Evolutionary conservation across 2,797 vertebrate genomes (phyloP).

Genomic region (Tapirus indicus): DNA sequence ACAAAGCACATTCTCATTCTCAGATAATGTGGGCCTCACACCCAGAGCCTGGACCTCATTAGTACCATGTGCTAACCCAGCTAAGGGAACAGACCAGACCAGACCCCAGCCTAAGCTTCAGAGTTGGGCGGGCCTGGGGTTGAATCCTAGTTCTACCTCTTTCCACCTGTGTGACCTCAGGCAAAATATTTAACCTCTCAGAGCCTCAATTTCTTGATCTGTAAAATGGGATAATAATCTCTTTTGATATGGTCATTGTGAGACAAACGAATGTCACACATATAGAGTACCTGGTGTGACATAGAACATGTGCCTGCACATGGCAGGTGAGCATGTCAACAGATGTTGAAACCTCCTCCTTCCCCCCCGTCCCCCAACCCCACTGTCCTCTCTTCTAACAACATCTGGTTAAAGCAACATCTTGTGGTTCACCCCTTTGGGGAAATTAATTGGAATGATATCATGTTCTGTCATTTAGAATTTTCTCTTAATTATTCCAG

Average conservation of each 20-base stretch:
- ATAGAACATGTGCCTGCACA: background rate
- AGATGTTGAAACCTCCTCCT: background rate
- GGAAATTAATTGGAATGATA: background rate
- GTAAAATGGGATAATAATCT: background rate
- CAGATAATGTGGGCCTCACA: background rate
- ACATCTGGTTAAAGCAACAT: background rate
- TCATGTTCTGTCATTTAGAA: background rate
- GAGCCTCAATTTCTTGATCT: background rate
- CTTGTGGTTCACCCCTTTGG: background rate
- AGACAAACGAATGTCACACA: background rate
- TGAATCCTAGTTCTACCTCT: background rate
- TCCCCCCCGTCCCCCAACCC: accelerated
- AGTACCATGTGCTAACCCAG: background rate
- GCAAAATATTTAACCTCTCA: background rate
- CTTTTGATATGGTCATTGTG: background rate
- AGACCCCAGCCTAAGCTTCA: background rate
- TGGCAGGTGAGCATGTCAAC: background rate
- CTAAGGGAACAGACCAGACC: background rate
- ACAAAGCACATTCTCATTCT: background rate
- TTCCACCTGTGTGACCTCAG: background rate
- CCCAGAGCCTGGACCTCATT: background rate
- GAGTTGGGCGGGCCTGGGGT: background rate
- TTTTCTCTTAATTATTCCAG: constrained; percentile 35
- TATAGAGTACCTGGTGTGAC: background rate
- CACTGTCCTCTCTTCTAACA: background rate